These are phyloP conservation scores for Cephus nigrinus DNA, from an alignment of 2,888 invertebrate genomes.

Conservation along the genomic window DNA sequence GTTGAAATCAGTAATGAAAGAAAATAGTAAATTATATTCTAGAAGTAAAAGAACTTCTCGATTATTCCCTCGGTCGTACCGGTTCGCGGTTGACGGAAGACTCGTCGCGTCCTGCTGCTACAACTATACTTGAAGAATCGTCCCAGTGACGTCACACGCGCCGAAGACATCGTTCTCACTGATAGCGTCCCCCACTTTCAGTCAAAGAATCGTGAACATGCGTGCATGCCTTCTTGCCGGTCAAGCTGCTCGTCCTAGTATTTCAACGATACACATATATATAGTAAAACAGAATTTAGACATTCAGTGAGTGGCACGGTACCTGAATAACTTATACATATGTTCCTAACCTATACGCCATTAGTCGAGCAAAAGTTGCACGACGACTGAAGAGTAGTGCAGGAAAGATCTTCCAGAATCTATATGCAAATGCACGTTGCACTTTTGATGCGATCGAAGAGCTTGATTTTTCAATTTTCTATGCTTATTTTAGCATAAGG, in stretches of 20 bases:
- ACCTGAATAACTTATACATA: not conserved
- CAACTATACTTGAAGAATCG: constrained; percentile 27
- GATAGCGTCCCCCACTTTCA: not conserved
- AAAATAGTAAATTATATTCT: not conserved
- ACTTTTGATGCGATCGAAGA: not conserved
- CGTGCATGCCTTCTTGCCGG: not conserved
- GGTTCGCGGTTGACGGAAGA: constrained; percentile 24
- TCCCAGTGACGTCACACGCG: constrained; percentile 19
- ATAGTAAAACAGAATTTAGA: not conserved
- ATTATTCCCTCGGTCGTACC: not conserved
- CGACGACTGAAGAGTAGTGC: not conserved
- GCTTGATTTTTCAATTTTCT: not conserved
- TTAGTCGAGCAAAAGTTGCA: not conserved
- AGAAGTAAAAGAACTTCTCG: not conserved
- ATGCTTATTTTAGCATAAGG: not conserved
- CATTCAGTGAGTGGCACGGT: not conserved
- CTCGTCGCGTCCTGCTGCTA: constrained; percentile 21
- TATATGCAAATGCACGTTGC: not conserved
- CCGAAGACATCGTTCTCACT: constrained; percentile 1
- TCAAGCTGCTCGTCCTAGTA: not conserved
- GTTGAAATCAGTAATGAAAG: not conserved
- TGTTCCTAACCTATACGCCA: not conserved
- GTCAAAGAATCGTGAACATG: not conserved
- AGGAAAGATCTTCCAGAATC: not conserved
- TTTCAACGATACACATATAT: not conserved